Evolutionary conservation across 37 sponge, comb jelly and placozoan species (phyloP).

Genomic region (Geodia barretti): DNA sequence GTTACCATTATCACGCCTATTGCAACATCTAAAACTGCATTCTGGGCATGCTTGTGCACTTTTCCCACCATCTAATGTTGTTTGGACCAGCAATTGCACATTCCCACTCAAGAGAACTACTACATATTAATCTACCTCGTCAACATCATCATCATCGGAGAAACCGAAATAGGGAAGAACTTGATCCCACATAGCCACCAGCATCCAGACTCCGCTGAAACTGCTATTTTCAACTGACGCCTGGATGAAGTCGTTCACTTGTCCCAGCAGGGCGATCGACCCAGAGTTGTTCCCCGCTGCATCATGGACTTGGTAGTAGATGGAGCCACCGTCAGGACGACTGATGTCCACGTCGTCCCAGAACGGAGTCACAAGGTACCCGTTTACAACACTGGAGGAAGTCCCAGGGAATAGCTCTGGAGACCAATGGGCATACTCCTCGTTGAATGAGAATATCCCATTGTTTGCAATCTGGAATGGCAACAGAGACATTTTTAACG

Average conservation of each 20-base stretch:
- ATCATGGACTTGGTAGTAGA: slow-evolving; percentile 39
- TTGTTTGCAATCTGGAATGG: background rate
- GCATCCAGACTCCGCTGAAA: slow-evolving; percentile 53
- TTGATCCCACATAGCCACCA: slow-evolving; percentile 43
- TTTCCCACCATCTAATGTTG: no score
- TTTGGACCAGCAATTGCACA: no score
- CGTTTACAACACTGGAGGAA: background rate
- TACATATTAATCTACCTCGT: no score
- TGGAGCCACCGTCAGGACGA: slow-evolving; percentile 1
- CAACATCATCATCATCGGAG: no score
- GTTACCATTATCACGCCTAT: no score
- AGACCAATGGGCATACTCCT: background rate
- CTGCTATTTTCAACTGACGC: background rate
- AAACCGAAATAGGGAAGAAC: slow-evolving; percentile 75
- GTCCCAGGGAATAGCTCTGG: slow-evolving; percentile 9
- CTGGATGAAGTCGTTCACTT: slow-evolving; percentile 27
- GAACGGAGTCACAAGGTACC: slow-evolving; percentile 34
- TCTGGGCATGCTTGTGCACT: no score
- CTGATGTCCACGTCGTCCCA: slow-evolving; percentile 47
- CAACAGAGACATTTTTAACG: no score
- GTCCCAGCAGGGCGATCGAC: slow-evolving; percentile 1
- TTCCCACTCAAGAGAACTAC: no score
- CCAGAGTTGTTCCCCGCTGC: background rate
- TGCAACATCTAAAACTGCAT: no score
- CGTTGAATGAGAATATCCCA: background rate